A percentile compares a stretch with the other conserved stretches of the same genome.
phyloP scores from a whole-genome alignment of 92 coral and sea anemone genomes.

The Porites lobata region DNA sequence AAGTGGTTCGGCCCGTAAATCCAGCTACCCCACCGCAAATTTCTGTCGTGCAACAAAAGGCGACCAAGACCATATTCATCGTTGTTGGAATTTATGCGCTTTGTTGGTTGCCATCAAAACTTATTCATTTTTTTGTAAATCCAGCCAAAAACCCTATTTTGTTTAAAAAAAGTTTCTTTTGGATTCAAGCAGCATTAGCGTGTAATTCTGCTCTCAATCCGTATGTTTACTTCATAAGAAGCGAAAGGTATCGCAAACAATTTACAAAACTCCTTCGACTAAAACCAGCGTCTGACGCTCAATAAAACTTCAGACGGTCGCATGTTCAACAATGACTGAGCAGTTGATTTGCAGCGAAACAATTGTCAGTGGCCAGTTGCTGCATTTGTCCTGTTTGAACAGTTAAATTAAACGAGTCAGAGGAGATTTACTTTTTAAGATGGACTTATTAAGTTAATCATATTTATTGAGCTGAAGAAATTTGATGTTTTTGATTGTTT shows the following conservation, averaged over 20 bases:
- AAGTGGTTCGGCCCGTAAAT: not conserved
- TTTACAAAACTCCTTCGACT: slow-evolving; percentile 33
- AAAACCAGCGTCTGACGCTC: not conserved
- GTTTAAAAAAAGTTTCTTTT: slow-evolving; percentile 7
- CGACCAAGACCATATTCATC: slow-evolving; percentile 29
- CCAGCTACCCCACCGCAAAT: not conserved
- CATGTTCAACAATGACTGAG: too few species aligned
- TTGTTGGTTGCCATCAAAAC: slow-evolving; percentile 34
- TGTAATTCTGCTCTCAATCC: slow-evolving; percentile 72
- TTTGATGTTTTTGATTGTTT: too few species aligned
- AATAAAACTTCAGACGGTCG: too few species aligned
- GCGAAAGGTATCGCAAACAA: slow-evolving; percentile 44
- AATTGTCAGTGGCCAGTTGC: too few species aligned
- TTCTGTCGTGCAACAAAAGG: slow-evolving; percentile 6
- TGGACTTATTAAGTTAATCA: too few species aligned
- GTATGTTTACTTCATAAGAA: slow-evolving; percentile 52
- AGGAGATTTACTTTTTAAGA: too few species aligned
- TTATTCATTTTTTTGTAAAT: slow-evolving; percentile 11
- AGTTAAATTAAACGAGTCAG: too few species aligned
- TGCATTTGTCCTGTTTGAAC: too few species aligned
- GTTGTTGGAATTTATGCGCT: slow-evolving; percentile 30
- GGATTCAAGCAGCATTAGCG: slow-evolving; percentile 8
- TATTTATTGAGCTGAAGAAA: too few species aligned
- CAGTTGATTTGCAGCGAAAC: too few species aligned
- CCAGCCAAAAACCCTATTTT: not conserved